Evolutionary conservation across 1,140 invertebrate genomes (phyloP), one percentile per base, ranked within the genome.

Genomic region (Drosophila erecta): DNA sequence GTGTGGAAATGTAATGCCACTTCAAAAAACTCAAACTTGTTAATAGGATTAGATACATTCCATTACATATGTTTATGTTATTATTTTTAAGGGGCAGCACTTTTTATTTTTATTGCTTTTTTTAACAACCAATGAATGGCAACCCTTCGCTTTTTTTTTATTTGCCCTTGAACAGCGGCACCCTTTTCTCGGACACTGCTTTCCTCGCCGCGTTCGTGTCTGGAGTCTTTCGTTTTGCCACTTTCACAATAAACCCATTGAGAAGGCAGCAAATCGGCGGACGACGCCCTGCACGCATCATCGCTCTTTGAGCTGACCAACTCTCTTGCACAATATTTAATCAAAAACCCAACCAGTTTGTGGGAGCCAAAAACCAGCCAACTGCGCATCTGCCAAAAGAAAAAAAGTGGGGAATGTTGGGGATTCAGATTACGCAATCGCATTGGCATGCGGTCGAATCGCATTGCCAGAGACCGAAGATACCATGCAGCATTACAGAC

Each of bases 261-360:
- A 56, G 11, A 69, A 70, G 64, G 24, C 58, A 30, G 14, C n/a
- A 40, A 12, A 43, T 27, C 35, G 30, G 24, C 60, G 35, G 58
- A 75, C 72, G 24, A 75, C 72, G 72, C 72, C 72, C 72, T 75
- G 59, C 17, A 75, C 59, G 72, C 59, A 53, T 75, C 71, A 69
- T 56, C 35, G 27, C 17, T 44, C 46, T 38, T 33, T 14, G 14
- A 33, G 27, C 37, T 50, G 40, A 70, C 49, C 51, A 66, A 35
- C 17, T 14, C n/a, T 10, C 56, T 71, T 59, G 38, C 51, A 62
- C 59, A 62, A 62, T 59, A 41, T 57, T 79, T 69, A 58, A 85
- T 78, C 64, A 62, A 85, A 73, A 41, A n/a, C 59, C 56, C 44
- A 85, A 85, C 81, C 81, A 73, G 81, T 85, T 85, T 85, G 22